Base-by-base conservation (phyloP, 2,797 vertebrate species). In the Propithecus perrieri region DNA sequence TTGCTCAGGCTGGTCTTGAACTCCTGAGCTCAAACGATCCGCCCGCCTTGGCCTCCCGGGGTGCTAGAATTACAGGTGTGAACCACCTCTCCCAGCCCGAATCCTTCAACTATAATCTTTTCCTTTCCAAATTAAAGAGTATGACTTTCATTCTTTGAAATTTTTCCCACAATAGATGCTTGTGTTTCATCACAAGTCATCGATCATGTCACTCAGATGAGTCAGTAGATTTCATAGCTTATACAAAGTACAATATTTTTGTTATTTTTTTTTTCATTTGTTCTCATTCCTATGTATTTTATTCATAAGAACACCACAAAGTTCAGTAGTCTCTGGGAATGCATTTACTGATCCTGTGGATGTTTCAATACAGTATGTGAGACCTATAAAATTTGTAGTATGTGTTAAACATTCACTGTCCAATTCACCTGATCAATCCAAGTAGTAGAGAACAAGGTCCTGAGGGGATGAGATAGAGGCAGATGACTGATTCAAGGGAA, bases 101-200 rank as follows among this genome's bases (percentile, higher is more conserved):
- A 69, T 46, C 24, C 10, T 46, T 89, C 43, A 78, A 80, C 75
- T 69, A 91, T 65, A 83, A 76, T 13, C 28, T 38, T 96, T 93
- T 94, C 63, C 94, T 92, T 94, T 90, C 75, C 63, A 92, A 94
- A 91, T 86, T 83, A 71, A 95, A 94, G 83, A 63, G 24, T 13
- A 46, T 95, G 78, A 59, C 14, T 91, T 88, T 91, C 85, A 79
- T 75, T 75, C 88, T 96, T 90, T 87, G 78, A 97, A 90, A 69
- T 81, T 76, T 90, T 94, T 96, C 65, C 71, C 71, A 92, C 28
- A 91, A 57, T 43, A 78, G 83, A 79, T 86, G 20, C 50, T 72
- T 88, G 22, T 38, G 20, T 80, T 78, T 94, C 28, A 90, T 50
- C 71, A 14, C 38, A 89, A 43, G 15, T 81, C n/a, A 92, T 67